phyloP scores from a whole-genome alignment of 2,113 vertebrate species.

The Vulpes ferrilata region DNA sequence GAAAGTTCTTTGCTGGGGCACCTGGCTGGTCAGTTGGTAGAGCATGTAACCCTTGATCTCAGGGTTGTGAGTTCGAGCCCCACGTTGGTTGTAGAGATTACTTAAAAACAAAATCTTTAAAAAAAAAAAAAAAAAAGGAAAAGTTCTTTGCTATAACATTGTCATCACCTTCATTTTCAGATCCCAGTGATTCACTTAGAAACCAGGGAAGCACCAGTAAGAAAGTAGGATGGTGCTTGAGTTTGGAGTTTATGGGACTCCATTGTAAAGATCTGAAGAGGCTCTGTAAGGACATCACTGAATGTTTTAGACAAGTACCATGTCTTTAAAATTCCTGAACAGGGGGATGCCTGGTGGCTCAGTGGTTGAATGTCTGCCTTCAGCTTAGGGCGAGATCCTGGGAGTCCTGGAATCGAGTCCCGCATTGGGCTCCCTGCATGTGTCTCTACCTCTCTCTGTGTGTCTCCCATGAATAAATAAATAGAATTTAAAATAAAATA shows the following conservation, averaged over 20 bases:
- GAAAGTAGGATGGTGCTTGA: background rate
- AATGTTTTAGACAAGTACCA: background rate
- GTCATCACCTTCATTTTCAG: background rate
- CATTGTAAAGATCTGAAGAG: background rate
- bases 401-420: too few relatives aligned
- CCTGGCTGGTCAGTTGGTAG: background rate
- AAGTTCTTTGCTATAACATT: background rate
- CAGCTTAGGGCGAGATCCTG: too few relatives aligned
- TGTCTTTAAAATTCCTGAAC: background rate
- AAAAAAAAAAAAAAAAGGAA: background rate
- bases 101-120: background rate
- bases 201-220: background rate
- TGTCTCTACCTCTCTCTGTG: too few relatives aligned
- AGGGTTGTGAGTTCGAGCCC: background rate
- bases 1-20: background rate
- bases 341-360: background rate
- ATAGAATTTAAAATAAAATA: too few relatives aligned
- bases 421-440: too few relatives aligned
- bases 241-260: background rate
- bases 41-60: background rate
- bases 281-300: background rate
- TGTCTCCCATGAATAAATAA: too few relatives aligned
- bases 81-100: background rate
- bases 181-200: background rate
- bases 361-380: too few relatives aligned